Percentiles rank a stretch among this genome's conserved stretches.
Evolutionary conservation across 92 coral and sea anemone genomes (phyloP).

Genomic region (Desmophyllum pertusum): DNA sequence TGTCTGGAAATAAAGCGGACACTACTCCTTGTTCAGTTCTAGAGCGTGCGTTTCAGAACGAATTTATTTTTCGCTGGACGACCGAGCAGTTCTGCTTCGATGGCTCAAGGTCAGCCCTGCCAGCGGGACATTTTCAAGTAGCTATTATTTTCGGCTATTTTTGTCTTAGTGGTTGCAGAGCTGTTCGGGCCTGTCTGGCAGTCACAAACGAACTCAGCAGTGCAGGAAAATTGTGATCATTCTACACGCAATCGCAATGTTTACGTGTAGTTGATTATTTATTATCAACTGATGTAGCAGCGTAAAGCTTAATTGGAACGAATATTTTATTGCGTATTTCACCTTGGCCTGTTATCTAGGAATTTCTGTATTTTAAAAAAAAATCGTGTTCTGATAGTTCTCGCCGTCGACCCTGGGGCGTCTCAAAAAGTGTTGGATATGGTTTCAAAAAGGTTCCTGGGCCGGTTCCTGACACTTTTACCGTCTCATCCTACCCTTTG

Average conservation of each 20-base stretch:
- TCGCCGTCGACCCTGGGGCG: not conserved
- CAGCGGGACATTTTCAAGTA: constrained; percentile 8
- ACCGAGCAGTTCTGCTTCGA: not conserved
- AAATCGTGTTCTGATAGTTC: not conserved
- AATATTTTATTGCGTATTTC: not conserved
- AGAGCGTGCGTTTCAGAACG: not conserved
- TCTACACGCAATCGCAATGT: constrained; percentile 6
- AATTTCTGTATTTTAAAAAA: not conserved
- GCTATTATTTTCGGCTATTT: constrained; percentile 13
- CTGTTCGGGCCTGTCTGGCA: constrained; percentile 19
- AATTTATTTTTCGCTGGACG: not conserved
- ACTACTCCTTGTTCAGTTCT: not conserved
- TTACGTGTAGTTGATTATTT: not conserved
- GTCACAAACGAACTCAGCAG: constrained; percentile 4
- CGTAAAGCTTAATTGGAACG: not conserved
- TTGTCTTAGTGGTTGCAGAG: not conserved
- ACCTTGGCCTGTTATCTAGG: constrained; percentile 19
- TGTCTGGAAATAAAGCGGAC: not conserved
- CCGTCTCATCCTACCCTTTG: not conserved
- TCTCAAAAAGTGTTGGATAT: not conserved
- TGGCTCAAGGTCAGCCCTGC: not conserved
- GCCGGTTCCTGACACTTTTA: not conserved
- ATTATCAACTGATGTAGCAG: not conserved
- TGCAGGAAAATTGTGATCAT: not conserved
- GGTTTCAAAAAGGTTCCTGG: not conserved